Evolutionary conservation across 1,140 invertebrate species (phyloP).

Genomic region (Zaprionus taronus): DNA sequence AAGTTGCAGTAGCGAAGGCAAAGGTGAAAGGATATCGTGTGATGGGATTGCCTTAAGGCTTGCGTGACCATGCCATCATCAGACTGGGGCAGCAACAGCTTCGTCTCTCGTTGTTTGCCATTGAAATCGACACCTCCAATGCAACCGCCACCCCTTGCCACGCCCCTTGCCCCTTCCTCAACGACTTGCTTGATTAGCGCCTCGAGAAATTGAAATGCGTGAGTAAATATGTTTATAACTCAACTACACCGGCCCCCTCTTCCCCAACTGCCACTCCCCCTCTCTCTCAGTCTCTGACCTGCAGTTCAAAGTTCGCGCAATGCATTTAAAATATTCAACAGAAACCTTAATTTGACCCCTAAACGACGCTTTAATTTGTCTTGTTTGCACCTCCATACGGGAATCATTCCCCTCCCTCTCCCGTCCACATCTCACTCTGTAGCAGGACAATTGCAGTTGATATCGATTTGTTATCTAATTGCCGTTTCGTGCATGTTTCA

Average conservation of each 20-base stretch:
- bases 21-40: conserved; percentile 10
- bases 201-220: conserved; percentile 62
- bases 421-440: conserved; percentile 10
- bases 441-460: conserved; percentile 21
- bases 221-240: background rate
- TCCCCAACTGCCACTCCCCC: background rate
- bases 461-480: conserved; percentile 62
- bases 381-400: conserved; percentile 12
- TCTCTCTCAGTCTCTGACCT: too few relatives aligned
- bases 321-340: conserved; percentile 30
- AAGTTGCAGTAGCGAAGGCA: background rate
- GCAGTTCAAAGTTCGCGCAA: background rate
- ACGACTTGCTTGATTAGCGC: conserved; percentile 34
- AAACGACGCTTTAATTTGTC: conserved; percentile 3
- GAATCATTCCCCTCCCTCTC: background rate
- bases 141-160: background rate
- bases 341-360: background rate
- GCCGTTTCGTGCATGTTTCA: conserved; percentile 39
- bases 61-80: conserved; percentile 33
- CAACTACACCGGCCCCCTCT: background rate
- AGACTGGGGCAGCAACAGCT: background rate
- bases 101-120: conserved; percentile 3
- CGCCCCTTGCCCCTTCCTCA: too few relatives aligned
- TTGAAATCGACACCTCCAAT: conserved; percentile 31
- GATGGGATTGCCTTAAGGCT: background rate